Conservation (phyloP, 2,113 vertebrate genomes). For the Ptyas mucosa region DNA sequence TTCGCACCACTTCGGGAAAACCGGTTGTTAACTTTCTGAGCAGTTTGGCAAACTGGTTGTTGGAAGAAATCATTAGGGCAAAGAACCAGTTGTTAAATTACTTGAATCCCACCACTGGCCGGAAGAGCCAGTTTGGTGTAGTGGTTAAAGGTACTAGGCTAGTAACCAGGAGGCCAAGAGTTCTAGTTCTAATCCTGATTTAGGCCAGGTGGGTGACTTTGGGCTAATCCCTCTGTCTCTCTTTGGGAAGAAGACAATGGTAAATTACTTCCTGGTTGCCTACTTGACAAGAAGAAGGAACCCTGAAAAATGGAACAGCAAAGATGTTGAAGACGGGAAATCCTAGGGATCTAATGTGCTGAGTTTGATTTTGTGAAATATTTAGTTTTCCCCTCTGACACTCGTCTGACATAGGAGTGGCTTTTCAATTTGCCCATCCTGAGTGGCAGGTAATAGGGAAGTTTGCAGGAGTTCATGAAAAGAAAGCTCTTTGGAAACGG, state of each 20-base stretch:
- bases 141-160: not conserved
- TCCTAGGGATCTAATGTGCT: not conserved
- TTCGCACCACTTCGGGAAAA: no score
- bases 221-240: not conserved
- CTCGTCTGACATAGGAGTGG: no score
- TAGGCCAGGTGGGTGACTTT: not conserved
- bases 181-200: not conserved
- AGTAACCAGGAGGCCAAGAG: not conserved
- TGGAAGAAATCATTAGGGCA: no score
- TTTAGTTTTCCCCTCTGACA: not conserved
- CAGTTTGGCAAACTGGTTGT: no score
- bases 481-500: not conserved
- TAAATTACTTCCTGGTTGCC: not conserved
- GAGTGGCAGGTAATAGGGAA: not conserved
- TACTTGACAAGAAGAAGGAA: not conserved
- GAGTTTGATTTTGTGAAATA: not conserved
- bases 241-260: not conserved
- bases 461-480: not conserved
- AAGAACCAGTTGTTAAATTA: no score
- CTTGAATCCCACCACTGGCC: no score
- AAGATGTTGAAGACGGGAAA: not conserved
- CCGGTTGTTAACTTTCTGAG: no score
- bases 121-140: not conserved
- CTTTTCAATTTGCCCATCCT: not conserved
- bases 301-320: not conserved